Conservation (phyloP, 2,113 vertebrate species). For the Cepphus grylle region DNA sequence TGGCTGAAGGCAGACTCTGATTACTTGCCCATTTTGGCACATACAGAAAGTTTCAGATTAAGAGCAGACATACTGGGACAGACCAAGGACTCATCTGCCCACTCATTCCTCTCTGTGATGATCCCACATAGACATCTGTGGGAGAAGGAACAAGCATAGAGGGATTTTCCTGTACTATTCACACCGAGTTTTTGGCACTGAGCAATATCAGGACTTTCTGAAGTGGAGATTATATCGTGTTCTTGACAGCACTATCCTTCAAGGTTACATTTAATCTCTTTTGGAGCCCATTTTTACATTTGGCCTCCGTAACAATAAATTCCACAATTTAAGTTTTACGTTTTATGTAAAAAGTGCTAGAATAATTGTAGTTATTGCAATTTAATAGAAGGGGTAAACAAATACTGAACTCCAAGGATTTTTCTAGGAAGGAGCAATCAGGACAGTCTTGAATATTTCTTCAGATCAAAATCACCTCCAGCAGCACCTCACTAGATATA, state of each 20-base stretch:
- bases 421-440: neutral
- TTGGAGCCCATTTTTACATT: neutral
- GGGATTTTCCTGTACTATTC: neutral
- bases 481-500: neutral
- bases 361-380: neutral
- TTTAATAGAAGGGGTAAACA: neutral
- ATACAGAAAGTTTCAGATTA: neutral
- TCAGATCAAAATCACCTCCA: neutral
- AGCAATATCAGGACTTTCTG: neutral
- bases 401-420: neutral
- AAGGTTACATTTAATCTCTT: neutral
- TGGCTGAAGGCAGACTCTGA: neutral
- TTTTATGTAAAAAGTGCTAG: neutral
- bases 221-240: neutral
- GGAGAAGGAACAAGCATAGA: neutral
- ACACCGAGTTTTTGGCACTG: neutral
- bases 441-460: neutral
- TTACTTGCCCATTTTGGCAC: neutral
- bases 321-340: neutral
- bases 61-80: neutral
- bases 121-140: neutral
- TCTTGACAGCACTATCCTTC: neutral
- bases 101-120: neutral
- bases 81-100: neutral
- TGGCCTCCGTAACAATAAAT: neutral